phyloP scores from a whole-genome alignment of 2,113 vertebrate species.

The Ammospiza nelsoni region DNA sequence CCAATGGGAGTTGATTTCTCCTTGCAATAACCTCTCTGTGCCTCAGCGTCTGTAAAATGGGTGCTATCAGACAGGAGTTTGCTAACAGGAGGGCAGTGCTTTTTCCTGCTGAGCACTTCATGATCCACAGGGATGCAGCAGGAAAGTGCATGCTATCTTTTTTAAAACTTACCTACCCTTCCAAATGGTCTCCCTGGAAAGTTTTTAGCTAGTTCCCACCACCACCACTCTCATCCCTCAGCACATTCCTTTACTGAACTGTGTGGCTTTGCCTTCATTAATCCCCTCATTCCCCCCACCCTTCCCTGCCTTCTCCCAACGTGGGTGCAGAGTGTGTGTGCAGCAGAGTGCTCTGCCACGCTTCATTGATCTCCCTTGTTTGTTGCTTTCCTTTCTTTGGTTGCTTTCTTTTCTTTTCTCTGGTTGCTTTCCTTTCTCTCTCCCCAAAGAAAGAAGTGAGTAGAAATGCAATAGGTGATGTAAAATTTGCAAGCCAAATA shows the following conservation, averaged over 20 bases:
- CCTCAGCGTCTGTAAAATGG: neutral
- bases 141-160: neutral
- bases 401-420: neutral
- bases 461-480: neutral
- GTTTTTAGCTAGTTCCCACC: neutral
- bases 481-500: conserved; percentile 8
- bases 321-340: neutral
- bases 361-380: neutral
- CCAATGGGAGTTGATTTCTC: neutral
- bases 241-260: neutral
- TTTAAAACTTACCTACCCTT: neutral
- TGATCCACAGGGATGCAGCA: neutral
- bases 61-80: neutral
- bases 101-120: neutral
- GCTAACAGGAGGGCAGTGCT: neutral
- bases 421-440: neutral
- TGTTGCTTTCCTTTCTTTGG: neutral
- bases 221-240: neutral
- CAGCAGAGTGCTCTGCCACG: neutral
- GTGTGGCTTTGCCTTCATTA: neutral
- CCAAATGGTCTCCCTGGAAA: neutral
- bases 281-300: rapidly evolving
- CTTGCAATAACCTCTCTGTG: neutral
- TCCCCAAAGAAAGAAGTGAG: neutral
- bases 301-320: neutral